Conservation (phyloP, 2,888 invertebrate species). For the Sarcophaga rosellei region DNA sequence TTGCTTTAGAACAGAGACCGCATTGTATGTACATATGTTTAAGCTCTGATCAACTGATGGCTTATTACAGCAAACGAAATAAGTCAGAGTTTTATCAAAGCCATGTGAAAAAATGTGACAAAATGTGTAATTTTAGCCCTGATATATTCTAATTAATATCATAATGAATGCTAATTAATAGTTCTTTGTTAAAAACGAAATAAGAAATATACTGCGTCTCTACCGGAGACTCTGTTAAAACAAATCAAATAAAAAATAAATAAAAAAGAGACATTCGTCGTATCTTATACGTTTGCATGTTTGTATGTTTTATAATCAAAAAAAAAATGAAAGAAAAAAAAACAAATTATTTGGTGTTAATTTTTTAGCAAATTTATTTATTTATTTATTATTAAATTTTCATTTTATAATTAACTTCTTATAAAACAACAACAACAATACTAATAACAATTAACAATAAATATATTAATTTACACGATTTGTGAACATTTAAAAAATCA, state of each 20-base stretch:
- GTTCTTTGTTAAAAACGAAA: constrained; percentile 48
- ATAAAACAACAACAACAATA: constrained; percentile 13
- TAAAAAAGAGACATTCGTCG: too few relatives aligned
- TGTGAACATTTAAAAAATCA: constrained; percentile 62
- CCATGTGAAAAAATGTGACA: constrained; percentile 17
- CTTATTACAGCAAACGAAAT: too few relatives aligned
- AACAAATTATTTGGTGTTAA: constrained; percentile 55
- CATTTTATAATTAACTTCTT: constrained; percentile 16
- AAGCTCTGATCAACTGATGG: too few relatives aligned
- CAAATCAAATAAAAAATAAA: too few relatives aligned
- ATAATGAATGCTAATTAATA: constrained; percentile 66
- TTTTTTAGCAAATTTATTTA: constrained; percentile 57
- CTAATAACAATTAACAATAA: constrained; percentile 43
- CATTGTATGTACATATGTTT: too few relatives aligned
- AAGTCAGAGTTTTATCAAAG: neutral
- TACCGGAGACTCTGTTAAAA: too few relatives aligned
- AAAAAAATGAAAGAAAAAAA: neutral
- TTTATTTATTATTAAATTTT: neutral
- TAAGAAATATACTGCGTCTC: neutral
- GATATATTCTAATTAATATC: constrained; percentile 61
- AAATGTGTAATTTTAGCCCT: constrained; percentile 56
- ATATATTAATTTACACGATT: constrained; percentile 65
- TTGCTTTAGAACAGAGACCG: too few relatives aligned
- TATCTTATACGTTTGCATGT: too few relatives aligned
- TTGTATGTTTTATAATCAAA: neutral